A percentile compares a stretch with the other conserved stretches of the same genome.
phyloP scores from a whole-genome alignment of 2,797 vertebrate genomes.

The Bucorvus abyssinicus region DNA sequence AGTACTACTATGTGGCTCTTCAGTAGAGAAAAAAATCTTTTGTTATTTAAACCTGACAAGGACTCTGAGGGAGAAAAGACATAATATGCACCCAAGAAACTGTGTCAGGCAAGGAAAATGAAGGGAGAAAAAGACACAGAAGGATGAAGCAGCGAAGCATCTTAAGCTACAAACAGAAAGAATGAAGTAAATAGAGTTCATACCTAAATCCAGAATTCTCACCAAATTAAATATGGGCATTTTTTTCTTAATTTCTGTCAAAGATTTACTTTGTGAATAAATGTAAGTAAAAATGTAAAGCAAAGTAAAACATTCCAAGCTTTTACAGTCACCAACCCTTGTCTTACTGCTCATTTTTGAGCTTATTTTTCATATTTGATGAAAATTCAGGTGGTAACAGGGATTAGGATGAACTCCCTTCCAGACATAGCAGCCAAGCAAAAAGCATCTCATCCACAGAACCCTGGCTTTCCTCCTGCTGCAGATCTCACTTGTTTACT shows the following conservation, averaged over 20 bases:
- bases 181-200: neutral
- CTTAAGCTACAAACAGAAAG: neutral
- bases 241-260: neutral
- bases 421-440: neutral
- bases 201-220: neutral
- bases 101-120: neutral
- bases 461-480: neutral
- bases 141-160: neutral
- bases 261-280: neutral
- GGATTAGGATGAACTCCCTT: neutral
- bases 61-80: neutral
- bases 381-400: neutral
- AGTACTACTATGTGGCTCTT: neutral
- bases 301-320: neutral
- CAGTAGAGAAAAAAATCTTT: neutral
- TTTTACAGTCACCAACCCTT: neutral
- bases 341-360: neutral
- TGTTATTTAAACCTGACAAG: constrained; percentile 20
- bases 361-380: neutral
- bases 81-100: neutral
- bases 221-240: neutral
- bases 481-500: neutral
- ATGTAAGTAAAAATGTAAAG: neutral
- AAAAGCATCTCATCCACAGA: neutral
- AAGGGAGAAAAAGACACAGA: neutral